Evolutionary conservation across 2,113 vertebrate species (phyloP).

Genomic region (Xerus inauris): DNA sequence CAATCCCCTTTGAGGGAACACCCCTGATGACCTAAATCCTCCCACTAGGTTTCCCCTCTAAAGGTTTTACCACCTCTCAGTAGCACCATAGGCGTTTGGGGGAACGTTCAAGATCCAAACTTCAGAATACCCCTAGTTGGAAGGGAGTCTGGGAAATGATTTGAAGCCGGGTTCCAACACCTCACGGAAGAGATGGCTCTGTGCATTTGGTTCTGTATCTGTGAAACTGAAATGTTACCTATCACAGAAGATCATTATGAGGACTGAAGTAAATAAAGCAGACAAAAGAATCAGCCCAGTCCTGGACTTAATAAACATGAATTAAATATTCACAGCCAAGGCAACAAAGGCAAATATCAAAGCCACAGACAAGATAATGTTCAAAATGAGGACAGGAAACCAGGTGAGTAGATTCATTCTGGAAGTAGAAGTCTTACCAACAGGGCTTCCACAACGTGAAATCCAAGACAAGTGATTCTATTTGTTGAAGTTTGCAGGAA

Average conservation of each 20-base stretch:
- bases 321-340: background rate
- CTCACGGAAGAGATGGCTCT: background rate
- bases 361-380: background rate
- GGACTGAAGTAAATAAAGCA: slow-evolving; percentile 22
- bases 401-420: background rate
- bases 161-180: background rate
- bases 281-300: background rate
- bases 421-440: background rate
- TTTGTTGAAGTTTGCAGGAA: slow-evolving; percentile 1
- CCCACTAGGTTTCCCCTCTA: background rate
- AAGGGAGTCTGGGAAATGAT: background rate
- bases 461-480: background rate
- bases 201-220: background rate
- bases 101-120: background rate
- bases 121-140: background rate
- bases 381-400: background rate
- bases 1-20: background rate
- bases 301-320: slow-evolving; percentile 1
- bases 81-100: background rate
- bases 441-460: background rate
- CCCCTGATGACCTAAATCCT: background rate
- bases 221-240: background rate
- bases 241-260: background rate
- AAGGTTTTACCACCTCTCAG: background rate
- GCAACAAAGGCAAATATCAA: background rate